Evolutionary conservation across 2,888 invertebrate species (phyloP), one percentile per base, ranked within the genome.

Genomic region (Dromius quadrimaculatus): DNA sequence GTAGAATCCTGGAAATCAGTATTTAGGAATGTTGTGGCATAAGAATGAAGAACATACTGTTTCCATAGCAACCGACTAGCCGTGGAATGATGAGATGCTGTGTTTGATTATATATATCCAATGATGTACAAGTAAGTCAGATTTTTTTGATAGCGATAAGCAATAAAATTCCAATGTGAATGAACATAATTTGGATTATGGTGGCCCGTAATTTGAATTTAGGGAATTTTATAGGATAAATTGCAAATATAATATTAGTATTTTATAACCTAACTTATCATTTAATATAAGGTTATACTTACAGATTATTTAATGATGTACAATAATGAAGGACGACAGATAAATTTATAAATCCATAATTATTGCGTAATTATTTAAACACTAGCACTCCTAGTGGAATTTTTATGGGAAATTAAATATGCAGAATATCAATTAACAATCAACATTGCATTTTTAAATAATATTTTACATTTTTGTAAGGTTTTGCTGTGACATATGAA

Each of bases 281-380:
- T 54, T 54, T 54, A 23, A 54, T 54, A 54, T 28, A 5, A 13
- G 13, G 11, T 54, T 28, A 54, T n/a, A n/a, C n/a, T 54, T 54
- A 28, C 50, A 28, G 50, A 54, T 54, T 54, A 23, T 28, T 28
- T 28, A 15, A 28, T 28, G 23, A 54, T 54, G 50, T 54, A 13
- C 15, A 54, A 54, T 28, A 19, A 28, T 13, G 50, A 54, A 54
- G 50, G 50, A 4, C 50, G 28, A 6, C 8, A 28, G 50, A 54
- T 54, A 54, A 54, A 54, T 54, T 28, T 54, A 54, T 28, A 54
- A 54, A 50, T 50, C 23, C 28, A 54, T 8, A 54, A 28, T 54
- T 54, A 54, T 54, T 54, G 13, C 50, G 15, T 54, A 54, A 54
- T 28, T 54, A 54, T 5, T 6, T 28, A 28, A 28, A 28, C 28